Evolutionary conservation across 2,113 vertebrate species (phyloP), one percentile per base, ranked within the genome.

Genomic region (Podarcis muralis): DNA sequence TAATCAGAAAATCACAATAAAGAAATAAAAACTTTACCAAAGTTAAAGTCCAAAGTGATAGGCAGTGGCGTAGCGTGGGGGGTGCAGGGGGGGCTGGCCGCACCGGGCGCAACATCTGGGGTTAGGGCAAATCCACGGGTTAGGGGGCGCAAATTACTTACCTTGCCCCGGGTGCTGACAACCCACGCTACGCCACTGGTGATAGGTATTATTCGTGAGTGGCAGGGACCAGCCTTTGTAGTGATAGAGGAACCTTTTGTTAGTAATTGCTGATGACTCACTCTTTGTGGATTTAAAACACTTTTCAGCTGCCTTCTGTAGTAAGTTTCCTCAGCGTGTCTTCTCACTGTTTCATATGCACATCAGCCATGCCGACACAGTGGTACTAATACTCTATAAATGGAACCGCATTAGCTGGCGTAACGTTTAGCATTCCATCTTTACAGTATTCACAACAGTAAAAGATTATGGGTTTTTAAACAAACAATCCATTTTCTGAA

Each of bases 401-500:
- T 48, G 9, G 62, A 78, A 86, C 85, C 68, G 59, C 27, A 86
- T 87, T 81, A 81, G 48, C 23, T 87, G 37, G 71, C 37, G 32
- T 37, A 48, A 23, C 66, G 22, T 87, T 74, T 82, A 74, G 25
- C 79, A 75, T 87, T 82, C 79, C 57, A 75, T n/a, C 27, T 6
- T 59, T 65, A 75, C 35, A 65, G 57, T 62, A 87, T 74, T 30
- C 30, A 71, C 25, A 37, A 43, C 68, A 87, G 69, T 71, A 30
- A 82, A 74, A 74, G 78, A 87, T 87, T 40, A 72, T 81, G 66
- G 59, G 9, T 71, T 87, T 87, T 82, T 74, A 75, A 87, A 74
- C 69, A 82, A 82, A 82, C 53, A 87, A 82, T 87, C 53, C 35
- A n/a, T 87, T 87, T 75, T 82, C 68, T 81, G 74, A 82, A 87